phyloP scores from a whole-genome alignment of 2,797 vertebrate genomes.

The Micrastur ruficollis region DNA sequence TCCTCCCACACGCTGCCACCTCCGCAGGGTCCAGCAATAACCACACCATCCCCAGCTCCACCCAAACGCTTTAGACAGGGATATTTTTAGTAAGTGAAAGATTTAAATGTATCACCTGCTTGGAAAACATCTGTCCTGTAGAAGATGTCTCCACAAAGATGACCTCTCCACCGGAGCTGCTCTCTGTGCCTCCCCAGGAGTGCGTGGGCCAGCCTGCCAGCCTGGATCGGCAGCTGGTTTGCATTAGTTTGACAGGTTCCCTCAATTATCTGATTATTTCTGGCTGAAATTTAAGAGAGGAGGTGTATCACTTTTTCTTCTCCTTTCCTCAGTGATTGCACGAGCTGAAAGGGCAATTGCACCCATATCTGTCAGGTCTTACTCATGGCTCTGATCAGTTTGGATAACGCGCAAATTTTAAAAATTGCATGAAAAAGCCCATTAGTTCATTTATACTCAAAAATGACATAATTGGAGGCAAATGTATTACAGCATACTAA shows the following conservation, averaged over 20 bases:
- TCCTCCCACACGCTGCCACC: background rate
- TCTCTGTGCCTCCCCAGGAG: background rate
- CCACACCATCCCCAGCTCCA: background rate
- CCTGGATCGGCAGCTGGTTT: background rate
- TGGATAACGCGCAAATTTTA: background rate
- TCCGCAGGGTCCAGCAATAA: background rate
- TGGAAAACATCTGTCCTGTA: background rate
- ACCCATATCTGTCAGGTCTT: background rate
- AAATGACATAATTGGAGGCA: background rate
- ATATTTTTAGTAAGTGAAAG: background rate
- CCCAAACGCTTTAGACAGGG: background rate
- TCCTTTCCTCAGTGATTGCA: background rate
- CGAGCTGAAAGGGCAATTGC: background rate
- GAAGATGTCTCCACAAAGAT: rapidly evolving
- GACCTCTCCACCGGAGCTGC: background rate
- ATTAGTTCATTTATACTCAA: background rate
- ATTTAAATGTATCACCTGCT: background rate
- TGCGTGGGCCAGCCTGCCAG: background rate
- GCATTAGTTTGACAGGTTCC: background rate
- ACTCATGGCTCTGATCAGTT: background rate
- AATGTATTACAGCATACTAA: background rate
- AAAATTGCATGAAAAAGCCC: background rate
- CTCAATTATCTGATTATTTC: background rate
- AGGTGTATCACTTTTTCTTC: background rate
- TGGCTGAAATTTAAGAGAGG: background rate